Conservation (phyloP, 2,113 vertebrate species). For the Athene noctua region DNA sequence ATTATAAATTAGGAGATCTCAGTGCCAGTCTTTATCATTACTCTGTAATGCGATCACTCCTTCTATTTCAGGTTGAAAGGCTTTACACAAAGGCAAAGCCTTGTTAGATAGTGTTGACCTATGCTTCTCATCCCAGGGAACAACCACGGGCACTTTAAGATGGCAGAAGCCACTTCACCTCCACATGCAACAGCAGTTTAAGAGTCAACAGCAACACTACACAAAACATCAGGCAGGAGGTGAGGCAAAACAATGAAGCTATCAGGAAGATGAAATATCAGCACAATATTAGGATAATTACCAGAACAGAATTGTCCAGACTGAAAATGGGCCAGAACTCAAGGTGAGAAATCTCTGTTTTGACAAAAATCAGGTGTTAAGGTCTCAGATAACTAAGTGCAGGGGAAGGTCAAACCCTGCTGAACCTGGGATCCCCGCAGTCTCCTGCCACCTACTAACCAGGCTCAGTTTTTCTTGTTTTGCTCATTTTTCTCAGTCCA, state of each 20-base stretch:
- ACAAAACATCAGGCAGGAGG: background rate
- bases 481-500: background rate
- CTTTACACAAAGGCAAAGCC: background rate
- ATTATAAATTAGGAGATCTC: background rate
- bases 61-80: background rate
- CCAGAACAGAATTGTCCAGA: background rate
- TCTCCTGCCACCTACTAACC: background rate
- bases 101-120: background rate
- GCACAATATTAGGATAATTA: background rate
- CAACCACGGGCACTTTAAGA: background rate
- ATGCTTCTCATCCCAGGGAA: background rate
- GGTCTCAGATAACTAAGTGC: background rate
- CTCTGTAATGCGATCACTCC: background rate
- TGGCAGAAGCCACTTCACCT: background rate
- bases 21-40: background rate
- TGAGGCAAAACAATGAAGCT: background rate
- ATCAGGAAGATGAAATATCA: background rate
- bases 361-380: background rate
- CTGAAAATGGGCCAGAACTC: background rate
- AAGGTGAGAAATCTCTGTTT: background rate
- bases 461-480: background rate
- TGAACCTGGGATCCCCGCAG: background rate
- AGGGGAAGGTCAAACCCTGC: background rate
- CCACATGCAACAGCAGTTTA: background rate
- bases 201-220: background rate